Percentiles rank a stretch among this genome's conserved stretches.
Conservation (phyloP, 2,888 invertebrate species). For the Pterobdella sp. region DNA sequence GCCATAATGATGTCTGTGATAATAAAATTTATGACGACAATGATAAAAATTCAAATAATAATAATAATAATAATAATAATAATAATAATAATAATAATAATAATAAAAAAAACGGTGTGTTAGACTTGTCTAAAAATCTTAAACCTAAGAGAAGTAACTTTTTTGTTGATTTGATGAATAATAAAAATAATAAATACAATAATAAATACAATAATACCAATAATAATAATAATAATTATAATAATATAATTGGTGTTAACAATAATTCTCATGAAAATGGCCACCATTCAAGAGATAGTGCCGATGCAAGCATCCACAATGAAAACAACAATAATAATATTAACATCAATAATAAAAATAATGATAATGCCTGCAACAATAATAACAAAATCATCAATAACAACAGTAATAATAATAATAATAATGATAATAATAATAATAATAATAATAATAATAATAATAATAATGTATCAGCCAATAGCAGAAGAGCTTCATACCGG, state of each 20-base stretch:
- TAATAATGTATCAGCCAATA: no score
- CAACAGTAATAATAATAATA: slow-evolving; percentile 5
- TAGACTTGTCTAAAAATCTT: neutral
- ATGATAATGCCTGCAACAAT: neutral
- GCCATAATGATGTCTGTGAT: neutral
- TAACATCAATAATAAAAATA: neutral
- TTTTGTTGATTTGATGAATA: neutral
- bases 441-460: slow-evolving; percentile 12
- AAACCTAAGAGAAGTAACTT: neutral
- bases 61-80: neutral
- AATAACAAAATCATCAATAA: slow-evolving; percentile 14
- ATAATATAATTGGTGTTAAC: neutral
- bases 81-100: neutral
- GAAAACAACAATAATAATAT: neutral
- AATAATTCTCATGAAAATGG: slow-evolving; percentile 19
- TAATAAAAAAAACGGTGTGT: neutral
- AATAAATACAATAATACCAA: slow-evolving; percentile 2
- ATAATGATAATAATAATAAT: neutral
- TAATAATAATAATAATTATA: neutral
- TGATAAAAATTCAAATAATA: neutral
- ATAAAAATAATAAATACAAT: slow-evolving; percentile 13
- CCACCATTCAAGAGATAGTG: no score
- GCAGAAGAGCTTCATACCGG: no score
- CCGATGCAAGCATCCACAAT: neutral
- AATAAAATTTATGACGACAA: neutral